Conservation (phyloP, 2,888 invertebrate genomes). For the Epsilonema sp. region DNA sequence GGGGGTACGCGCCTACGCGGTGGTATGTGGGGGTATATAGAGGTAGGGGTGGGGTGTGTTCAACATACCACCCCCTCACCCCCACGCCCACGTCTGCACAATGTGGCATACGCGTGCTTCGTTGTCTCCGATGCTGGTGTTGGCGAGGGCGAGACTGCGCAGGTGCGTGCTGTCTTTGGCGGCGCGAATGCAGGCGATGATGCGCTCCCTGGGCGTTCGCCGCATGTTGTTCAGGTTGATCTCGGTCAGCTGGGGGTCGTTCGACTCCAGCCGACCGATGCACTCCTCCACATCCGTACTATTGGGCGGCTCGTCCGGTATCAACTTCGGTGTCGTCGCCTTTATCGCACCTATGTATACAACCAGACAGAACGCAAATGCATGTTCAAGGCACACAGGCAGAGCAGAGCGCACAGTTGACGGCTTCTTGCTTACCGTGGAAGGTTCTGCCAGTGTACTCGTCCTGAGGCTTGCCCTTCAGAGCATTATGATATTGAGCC, state of each 20-base stretch:
- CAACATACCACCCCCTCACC: slow-evolving; percentile 20
- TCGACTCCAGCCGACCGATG: slow-evolving; percentile 56
- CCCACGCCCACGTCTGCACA: slow-evolving; percentile 13
- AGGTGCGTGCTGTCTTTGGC: slow-evolving; percentile 71
- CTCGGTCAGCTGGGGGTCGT: slow-evolving; percentile 63
- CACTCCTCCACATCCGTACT: slow-evolving; percentile 82
- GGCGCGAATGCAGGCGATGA: slow-evolving; percentile 65
- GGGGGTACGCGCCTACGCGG: too few relatives aligned
- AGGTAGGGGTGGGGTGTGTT: background rate
- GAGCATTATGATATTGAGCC: slow-evolving; percentile 92
- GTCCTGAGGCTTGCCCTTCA: slow-evolving; percentile 30
- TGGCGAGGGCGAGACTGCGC: slow-evolving; percentile 72
- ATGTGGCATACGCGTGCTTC: slow-evolving; percentile 52
- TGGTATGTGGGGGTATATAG: background rate
- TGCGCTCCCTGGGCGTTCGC: slow-evolving; percentile 87
- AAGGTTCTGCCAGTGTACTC: slow-evolving; percentile 24
- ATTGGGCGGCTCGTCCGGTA: slow-evolving; percentile 87
- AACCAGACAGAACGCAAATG: too few relatives aligned
- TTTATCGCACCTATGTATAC: slow-evolving; percentile 69
- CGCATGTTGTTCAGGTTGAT: slow-evolving; percentile 99
- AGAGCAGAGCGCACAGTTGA: too few relatives aligned
- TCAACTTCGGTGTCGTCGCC: slow-evolving; percentile 68
- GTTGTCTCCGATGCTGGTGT: slow-evolving; percentile 76
- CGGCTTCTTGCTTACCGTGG: too few relatives aligned
- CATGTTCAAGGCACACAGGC: too few relatives aligned